Base-by-base conservation (phyloP, 2,888 invertebrate species). In the Argyresthia albistria region DNA sequence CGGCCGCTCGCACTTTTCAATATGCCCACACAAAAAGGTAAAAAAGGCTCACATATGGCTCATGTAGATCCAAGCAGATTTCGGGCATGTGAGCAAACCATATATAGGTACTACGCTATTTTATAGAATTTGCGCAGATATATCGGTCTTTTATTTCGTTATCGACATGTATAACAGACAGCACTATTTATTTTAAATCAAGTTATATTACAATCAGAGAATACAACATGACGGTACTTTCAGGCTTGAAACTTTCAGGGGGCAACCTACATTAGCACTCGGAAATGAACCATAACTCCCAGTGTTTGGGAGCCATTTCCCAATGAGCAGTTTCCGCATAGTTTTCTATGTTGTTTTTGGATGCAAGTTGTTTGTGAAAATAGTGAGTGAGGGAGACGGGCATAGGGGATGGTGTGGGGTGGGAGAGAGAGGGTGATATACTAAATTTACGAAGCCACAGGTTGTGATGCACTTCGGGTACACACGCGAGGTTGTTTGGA, bases 381-480 rank as follows among this genome's bases (percentile, higher is more conserved):
- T 84, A 81, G 66, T 80, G 70, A 37, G 63, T 53, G 67, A 84
- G 57, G 49, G 77, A 70, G 80, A 80, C 39, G 53, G 69, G 39
- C 58, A 56, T 63, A 66, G 54, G 51, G 54, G 58, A 59, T 56
- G 56, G 53, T 46, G 42, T 51, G 58, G 60, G 43, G 78, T 60
- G 65, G 6, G 65, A 84, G 54, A 54, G 67, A 59, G 79, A 77
- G 47, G 58, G 65, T 66, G 66, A 77, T 75, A 83, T 76, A 79
- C 80, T 80, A 87, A 87, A 87, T 84, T 87, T 84, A 82, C 82
- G 76, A 74, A 86, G 83, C 87, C 76, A 87, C 87, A 87, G 87
- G 87, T 87, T 50, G 50, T 43, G 86, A 83, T 78, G 80, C 67
- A 79, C 86, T 83, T 80, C 77, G 81, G 47, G 83, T 79, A 84